Evolutionary conservation across 2,888 invertebrate genomes (phyloP).

Genomic region (Halocaridina rubra): DNA sequence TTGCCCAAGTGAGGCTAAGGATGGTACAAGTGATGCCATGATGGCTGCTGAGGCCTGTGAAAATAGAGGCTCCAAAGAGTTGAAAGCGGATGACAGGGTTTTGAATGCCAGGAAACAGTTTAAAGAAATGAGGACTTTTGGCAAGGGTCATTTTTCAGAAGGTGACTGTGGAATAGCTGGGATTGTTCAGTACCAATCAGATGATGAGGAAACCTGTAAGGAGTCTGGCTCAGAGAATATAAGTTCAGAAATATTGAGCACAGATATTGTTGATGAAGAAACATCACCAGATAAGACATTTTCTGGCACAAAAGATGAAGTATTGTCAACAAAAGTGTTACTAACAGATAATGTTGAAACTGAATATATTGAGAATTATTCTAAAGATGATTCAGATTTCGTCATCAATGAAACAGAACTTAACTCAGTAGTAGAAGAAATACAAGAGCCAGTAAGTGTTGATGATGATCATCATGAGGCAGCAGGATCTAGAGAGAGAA

Average conservation of each 20-base stretch:
- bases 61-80: neutral
- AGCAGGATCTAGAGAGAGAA: neutral
- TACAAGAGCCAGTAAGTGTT: neutral
- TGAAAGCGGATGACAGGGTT: neutral
- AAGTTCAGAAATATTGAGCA: neutral
- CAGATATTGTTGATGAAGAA: neutral
- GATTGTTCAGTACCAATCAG: neutral
- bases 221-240: neutral
- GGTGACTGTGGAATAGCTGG: too few relatives aligned
- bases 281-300: neutral
- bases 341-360: too few relatives aligned
- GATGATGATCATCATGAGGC: neutral
- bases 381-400: too few relatives aligned
- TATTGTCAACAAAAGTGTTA: too few relatives aligned
- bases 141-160: neutral
- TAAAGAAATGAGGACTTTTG: neutral
- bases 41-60: neutral
- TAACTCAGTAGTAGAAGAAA: neutral
- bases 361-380: too few relatives aligned
- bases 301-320: neutral
- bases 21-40: neutral
- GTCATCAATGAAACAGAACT: neutral
- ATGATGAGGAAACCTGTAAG: neutral
- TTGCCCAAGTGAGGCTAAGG: neutral
- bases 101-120: neutral